Conservation (phyloP, 2,888 invertebrate species). For the Allygus modestus region DNA sequence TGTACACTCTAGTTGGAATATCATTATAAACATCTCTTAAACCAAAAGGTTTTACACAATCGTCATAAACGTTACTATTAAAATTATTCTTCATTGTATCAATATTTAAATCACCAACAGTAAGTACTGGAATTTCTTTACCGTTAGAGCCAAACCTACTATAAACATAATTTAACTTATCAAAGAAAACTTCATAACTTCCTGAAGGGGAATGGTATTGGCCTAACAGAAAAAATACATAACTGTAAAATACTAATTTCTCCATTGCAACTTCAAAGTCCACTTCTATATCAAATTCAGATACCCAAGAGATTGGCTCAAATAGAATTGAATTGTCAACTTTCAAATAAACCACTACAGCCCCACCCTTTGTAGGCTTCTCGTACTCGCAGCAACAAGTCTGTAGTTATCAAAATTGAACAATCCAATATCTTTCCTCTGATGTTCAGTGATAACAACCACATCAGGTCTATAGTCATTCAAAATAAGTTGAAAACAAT, state of each 20-base stretch:
- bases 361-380: neutral
- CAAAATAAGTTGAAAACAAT: neutral
- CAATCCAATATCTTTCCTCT: neutral
- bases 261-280: neutral
- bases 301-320: neutral
- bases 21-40: neutral
- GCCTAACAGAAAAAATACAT: neutral
- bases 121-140: neutral
- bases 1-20: neutral
- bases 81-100: neutral
- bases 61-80: neutral
- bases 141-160: neutral
- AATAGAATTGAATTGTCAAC: neutral
- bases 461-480: neutral
- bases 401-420: neutral
- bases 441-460: neutral
- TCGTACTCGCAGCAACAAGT: neutral
- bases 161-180: neutral
- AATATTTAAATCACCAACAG: neutral
- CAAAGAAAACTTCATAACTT: neutral
- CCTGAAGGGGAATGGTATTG: neutral
- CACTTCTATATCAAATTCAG: neutral
- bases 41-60: neutral
- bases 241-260: neutral
- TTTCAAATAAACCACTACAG: neutral